Percentiles rank a stretch among this genome's conserved stretches.
These are phyloP conservation scores for Ceratosolen fusciceps DNA, from an alignment of 1,140 invertebrate species.

Conservation along the genomic window DNA sequence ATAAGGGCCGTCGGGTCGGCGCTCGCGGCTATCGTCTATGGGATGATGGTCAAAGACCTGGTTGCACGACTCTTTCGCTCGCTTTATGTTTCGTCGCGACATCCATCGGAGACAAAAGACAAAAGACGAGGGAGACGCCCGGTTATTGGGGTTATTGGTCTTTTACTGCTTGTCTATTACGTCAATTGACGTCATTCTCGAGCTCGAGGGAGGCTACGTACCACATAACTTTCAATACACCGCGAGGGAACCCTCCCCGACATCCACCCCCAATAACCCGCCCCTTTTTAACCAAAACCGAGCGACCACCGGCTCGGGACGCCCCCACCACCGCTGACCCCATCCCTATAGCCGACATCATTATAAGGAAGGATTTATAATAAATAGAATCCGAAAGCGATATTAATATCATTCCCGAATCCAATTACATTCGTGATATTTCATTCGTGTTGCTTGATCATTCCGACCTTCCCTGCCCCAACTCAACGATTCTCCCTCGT, in stretches of 20 bases:
- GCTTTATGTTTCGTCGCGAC: slow-evolving; percentile 21
- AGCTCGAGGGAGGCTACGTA: neutral
- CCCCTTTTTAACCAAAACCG: neutral
- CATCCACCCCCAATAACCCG: too few relatives aligned
- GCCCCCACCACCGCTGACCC: too few relatives aligned
- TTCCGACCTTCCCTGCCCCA: too few relatives aligned
- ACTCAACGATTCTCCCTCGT: too few relatives aligned
- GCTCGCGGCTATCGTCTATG: neutral
- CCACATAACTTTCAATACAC: slow-evolving; percentile 14
- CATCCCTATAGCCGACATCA: too few relatives aligned
- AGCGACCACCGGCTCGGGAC: neutral
- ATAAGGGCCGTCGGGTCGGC: neutral
- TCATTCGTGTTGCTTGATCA: too few relatives aligned
- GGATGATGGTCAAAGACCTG: neutral
- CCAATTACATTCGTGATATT: too few relatives aligned
- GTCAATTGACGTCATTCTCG: slow-evolving; percentile 28
- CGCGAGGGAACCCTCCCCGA: neutral
- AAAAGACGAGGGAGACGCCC: slow-evolving; percentile 10
- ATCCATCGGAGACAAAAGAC: slow-evolving; percentile 2
- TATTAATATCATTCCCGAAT: too few relatives aligned
- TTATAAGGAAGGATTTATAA: too few relatives aligned
- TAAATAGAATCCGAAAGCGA: too few relatives aligned
- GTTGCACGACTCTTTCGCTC: slow-evolving; percentile 3
- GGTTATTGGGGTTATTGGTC: slow-evolving; percentile 30
- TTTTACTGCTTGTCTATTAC: slow-evolving; percentile 34